Conservation (phyloP, 2,113 vertebrate genomes). For the Ictidomys tridecemlineatus region DNA sequence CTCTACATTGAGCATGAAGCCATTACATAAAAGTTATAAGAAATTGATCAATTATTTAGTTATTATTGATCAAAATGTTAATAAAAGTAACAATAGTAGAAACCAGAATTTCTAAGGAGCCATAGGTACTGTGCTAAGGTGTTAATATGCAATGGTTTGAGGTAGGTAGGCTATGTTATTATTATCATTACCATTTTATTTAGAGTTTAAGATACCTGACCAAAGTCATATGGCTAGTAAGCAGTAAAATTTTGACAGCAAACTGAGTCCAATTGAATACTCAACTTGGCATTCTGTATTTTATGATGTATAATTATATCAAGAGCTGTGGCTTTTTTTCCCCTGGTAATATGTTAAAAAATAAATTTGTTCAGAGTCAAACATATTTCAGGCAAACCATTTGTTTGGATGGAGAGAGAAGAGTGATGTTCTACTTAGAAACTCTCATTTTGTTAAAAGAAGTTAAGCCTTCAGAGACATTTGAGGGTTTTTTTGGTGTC, state of each 20-base stretch:
- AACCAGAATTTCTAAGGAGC: background rate
- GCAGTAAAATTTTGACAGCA: background rate
- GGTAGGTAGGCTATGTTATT: background rate
- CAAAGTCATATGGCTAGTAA: background rate
- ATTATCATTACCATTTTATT: background rate
- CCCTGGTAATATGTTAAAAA: background rate
- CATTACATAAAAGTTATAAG: background rate
- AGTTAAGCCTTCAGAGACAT: background rate
- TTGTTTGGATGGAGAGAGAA: background rate
- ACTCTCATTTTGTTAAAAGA: background rate
- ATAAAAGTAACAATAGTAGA: background rate
- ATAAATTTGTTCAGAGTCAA: constrained; percentile 30
- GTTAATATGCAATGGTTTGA: background rate
- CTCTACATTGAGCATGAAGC: background rate
- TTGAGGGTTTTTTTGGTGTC: background rate
- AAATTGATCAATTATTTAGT: background rate
- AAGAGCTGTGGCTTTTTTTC: background rate
- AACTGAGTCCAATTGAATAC: background rate
- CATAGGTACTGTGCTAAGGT: background rate
- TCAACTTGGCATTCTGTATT: background rate
- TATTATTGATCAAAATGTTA: background rate
- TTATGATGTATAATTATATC: background rate
- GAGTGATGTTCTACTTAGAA: background rate
- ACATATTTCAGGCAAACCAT: background rate
- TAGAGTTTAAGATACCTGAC: background rate